Percentiles rank a stretch among this genome's conserved stretches.
Evolutionary conservation across 2,113 vertebrate species (phyloP).

Genomic region (Clinocottus analis): DNA sequence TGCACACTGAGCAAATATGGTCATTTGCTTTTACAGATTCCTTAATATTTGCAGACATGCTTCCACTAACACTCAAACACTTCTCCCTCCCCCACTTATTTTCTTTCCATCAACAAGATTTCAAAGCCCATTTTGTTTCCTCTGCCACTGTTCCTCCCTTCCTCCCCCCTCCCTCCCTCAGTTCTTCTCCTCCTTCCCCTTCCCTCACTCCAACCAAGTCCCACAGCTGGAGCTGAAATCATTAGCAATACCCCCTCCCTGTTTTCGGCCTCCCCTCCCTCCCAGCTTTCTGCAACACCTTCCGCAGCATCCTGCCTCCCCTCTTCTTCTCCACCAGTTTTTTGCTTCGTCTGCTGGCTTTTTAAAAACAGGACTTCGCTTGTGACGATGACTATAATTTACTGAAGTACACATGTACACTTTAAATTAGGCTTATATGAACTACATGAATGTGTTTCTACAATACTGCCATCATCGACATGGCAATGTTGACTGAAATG

Average conservation of each 20-base stretch:
- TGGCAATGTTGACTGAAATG: background rate
- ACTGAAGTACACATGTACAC: constrained; percentile 1
- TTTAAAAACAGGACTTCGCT: constrained; percentile 13
- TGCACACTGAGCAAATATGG: constrained; percentile 55
- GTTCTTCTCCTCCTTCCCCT: constrained; percentile 44
- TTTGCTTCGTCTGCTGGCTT: constrained; percentile 26
- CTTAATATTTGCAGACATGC: constrained; percentile 73
- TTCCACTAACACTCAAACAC: constrained; percentile 58
- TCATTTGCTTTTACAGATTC: constrained; percentile 60
- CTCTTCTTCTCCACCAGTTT: constrained; percentile 29
- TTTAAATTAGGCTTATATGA: constrained; percentile 1
- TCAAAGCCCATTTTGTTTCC: constrained; percentile 75
- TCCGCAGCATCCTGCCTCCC: constrained; percentile 65
- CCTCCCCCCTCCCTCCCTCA: no score
- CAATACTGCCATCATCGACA: background rate
- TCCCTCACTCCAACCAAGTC: constrained; percentile 67
- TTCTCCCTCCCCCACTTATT: constrained; percentile 64
- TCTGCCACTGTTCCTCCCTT: constrained; percentile 75
- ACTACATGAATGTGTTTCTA: background rate
- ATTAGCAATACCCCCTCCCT: constrained; percentile 76
- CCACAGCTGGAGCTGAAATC: constrained; percentile 82
- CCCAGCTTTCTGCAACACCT: constrained; percentile 64
- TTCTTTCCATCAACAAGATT: constrained; percentile 75
- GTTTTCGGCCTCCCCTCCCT: constrained; percentile 59
- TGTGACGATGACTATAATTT: constrained; percentile 18